These are phyloP conservation scores for Pegoplata infirma DNA, from an alignment of 2,888 invertebrate species.

Conservation along the genomic window DNA sequence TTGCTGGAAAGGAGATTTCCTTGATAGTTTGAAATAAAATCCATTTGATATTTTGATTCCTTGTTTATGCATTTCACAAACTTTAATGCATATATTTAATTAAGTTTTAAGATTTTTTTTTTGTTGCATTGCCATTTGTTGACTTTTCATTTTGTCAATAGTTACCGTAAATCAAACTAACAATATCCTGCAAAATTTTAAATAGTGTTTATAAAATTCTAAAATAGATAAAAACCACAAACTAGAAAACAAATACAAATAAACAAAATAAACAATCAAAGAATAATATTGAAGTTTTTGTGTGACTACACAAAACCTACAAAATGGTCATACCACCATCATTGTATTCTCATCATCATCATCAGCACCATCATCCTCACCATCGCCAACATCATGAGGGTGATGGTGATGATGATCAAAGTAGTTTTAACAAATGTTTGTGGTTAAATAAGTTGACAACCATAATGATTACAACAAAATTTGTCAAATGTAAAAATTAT, in stretches of 20 bases:
- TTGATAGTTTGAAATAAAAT: no score
- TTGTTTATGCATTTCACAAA: no score
- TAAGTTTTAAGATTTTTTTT: no score
- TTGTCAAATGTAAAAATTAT: slow-evolving; percentile 22
- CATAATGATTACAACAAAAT: slow-evolving; percentile 36
- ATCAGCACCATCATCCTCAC: slow-evolving; percentile 7
- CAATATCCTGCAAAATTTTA: slow-evolving; percentile 35
- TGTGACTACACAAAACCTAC: neutral
- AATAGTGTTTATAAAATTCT: slow-evolving; percentile 22
- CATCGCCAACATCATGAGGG: slow-evolving; percentile 6
- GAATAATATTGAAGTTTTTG: slow-evolving; percentile 36
- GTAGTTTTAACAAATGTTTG: slow-evolving; percentile 48
- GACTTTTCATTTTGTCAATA: neutral
- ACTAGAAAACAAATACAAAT: slow-evolving; percentile 2
- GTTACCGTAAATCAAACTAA: slow-evolving; percentile 22
- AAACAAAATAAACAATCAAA: slow-evolving; percentile 25
- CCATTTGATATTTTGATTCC: no score
- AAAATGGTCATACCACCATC: slow-evolving; percentile 5
- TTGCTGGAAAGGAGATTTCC: no score
- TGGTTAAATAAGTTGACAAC: slow-evolving; percentile 53
- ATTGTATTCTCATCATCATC: slow-evolving; percentile 12
- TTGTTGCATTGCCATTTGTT: no score
- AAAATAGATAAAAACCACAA: slow-evolving; percentile 33
- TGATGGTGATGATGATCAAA: slow-evolving; percentile 13
- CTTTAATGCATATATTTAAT: no score